Evolutionary conservation across 2,113 vertebrate species (phyloP).

Genomic region (Cyprinodon brontotheroides): DNA sequence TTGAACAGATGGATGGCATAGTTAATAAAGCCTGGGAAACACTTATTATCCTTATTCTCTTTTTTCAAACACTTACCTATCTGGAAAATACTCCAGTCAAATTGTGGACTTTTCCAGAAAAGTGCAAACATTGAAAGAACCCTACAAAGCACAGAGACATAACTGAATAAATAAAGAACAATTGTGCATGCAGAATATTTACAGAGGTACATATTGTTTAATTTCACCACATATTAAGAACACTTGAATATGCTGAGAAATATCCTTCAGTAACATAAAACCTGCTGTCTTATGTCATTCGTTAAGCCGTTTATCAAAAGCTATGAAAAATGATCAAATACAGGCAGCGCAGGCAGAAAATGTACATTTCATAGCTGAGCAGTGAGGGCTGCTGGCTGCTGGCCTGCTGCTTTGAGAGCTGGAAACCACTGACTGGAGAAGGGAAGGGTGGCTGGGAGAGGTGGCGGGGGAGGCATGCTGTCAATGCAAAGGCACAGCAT

Average conservation of each 20-base stretch:
- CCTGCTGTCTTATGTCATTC: slow-evolving; percentile 12
- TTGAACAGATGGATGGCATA: too few species aligned
- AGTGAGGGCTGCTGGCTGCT: slow-evolving; percentile 56
- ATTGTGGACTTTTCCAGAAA: background rate
- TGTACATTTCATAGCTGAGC: slow-evolving; percentile 59
- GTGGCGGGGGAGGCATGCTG: slow-evolving; percentile 52
- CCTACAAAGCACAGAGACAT: background rate
- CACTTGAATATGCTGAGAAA: slow-evolving; percentile 16
- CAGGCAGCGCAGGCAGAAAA: slow-evolving; percentile 58
- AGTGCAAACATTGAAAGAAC: background rate
- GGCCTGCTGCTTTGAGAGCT: slow-evolving; percentile 61
- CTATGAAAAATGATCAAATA: slow-evolving; percentile 49
- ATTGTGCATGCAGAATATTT: background rate
- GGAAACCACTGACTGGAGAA: slow-evolving; percentile 66
- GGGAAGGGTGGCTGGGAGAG: background rate
- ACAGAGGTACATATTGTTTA: slow-evolving; percentile 1
- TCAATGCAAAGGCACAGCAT: slow-evolving; percentile 68
- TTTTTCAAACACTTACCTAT: background rate
- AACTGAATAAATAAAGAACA: background rate
- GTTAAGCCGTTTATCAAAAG: slow-evolving; percentile 45
- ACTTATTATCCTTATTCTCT: too few species aligned
- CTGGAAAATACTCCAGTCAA: background rate
- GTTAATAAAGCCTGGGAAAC: too few species aligned
- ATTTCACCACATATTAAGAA: background rate
- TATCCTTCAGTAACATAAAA: slow-evolving; percentile 14